Conservation (phyloP, 2,797 vertebrate genomes). For the Natrix natrix region DNA sequence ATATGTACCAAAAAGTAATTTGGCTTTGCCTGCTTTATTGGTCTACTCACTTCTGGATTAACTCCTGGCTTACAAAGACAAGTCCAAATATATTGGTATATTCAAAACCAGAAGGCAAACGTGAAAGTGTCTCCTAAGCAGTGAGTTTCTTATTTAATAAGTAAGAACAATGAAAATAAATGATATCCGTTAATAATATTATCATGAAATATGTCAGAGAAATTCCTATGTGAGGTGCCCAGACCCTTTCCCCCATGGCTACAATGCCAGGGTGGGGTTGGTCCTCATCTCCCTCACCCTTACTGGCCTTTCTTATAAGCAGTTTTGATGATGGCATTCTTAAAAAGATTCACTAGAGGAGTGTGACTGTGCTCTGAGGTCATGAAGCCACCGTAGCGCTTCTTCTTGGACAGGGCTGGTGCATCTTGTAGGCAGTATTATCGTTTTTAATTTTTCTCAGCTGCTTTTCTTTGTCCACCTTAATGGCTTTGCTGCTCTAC, state of each 20-base stretch:
- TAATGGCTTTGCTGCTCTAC: slow-evolving; percentile 15
- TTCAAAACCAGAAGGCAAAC: slow-evolving; percentile 30
- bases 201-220: slow-evolving; percentile 42
- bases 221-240: slow-evolving; percentile 6
- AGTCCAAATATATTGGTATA: not conserved
- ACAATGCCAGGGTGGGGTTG: too few species aligned
- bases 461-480: slow-evolving; percentile 4
- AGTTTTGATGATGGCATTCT: slow-evolving; percentile 78
- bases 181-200: slow-evolving; percentile 30
- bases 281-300: not conserved
- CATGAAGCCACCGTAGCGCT: slow-evolving; percentile 79
- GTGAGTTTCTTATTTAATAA: slow-evolving; percentile 18
- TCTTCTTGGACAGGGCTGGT: slow-evolving; percentile 67
- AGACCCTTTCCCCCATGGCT: not conserved
- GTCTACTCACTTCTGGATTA: not conserved
- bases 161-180: slow-evolving; percentile 20
- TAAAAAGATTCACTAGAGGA: slow-evolving; percentile 80
- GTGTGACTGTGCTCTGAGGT: slow-evolving; percentile 72
- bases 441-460: slow-evolving; percentile 63
- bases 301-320: slow-evolving; percentile 77
- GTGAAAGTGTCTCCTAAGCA: slow-evolving; percentile 46
- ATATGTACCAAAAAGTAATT: not conserved
- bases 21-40: not conserved
- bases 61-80: not conserved
- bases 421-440: slow-evolving; percentile 69